phyloP scores from a whole-genome alignment of 2,888 invertebrate species.

The Aphodius granarius region DNA sequence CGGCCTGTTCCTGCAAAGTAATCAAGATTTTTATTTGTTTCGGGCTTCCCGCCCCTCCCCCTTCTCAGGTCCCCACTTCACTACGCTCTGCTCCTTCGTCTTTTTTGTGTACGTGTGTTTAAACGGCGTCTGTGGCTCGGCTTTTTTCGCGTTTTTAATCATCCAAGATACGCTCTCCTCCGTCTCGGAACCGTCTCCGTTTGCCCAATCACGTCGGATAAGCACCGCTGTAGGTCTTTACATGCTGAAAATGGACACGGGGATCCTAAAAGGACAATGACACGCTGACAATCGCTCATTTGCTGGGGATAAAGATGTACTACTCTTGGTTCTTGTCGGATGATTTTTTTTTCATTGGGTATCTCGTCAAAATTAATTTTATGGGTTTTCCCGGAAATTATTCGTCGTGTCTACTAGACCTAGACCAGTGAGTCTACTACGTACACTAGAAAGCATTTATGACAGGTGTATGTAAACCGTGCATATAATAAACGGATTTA shows the following conservation, averaged over 20 bases:
- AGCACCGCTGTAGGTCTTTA: not conserved
- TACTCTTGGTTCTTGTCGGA: not conserved
- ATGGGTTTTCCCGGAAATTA: not conserved
- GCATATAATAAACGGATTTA: not conserved
- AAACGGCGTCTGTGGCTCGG: not conserved
- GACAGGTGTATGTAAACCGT: not conserved
- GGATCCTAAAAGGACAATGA: not conserved
- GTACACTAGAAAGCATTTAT: not conserved
- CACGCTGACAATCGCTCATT: not conserved
- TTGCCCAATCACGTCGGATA: not conserved
- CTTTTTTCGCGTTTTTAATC: not conserved
- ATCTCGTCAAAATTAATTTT: not conserved
- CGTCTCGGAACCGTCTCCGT: not conserved
- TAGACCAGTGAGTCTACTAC: not conserved
- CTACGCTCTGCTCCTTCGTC: not conserved
- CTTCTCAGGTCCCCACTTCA: not conserved
- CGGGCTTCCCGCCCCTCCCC: not conserved
- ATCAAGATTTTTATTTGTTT: conserved; percentile 44
- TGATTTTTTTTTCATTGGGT: too few species aligned
- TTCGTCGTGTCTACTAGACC: not conserved
- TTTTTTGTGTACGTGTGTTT: not conserved
- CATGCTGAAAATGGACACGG: too few species aligned
- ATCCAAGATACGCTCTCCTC: not conserved
- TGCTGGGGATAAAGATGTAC: not conserved
- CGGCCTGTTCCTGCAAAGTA: conserved; percentile 30